phyloP scores from a whole-genome alignment of 2,888 invertebrate species.

The Cepaea hortensis region DNA sequence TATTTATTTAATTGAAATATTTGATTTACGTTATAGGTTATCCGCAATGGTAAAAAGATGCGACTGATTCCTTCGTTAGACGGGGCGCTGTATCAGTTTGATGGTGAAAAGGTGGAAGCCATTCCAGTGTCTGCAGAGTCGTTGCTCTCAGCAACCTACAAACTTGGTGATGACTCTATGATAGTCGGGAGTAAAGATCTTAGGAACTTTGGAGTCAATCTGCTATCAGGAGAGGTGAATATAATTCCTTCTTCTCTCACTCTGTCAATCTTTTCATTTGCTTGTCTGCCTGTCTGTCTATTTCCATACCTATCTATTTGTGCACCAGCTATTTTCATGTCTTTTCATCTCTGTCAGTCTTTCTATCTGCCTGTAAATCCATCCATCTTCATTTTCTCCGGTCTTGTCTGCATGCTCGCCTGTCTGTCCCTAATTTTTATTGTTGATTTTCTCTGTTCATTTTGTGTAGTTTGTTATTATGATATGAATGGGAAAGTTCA shows the following conservation, averaged over 20 bases:
- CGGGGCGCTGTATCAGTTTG: constrained; percentile 93
- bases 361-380: no score
- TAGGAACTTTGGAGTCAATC: constrained; percentile 89
- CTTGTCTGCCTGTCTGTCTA: no score
- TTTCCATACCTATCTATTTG: no score
- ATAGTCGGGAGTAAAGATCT: constrained; percentile 88
- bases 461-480: no score
- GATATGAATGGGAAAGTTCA: no score
- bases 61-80: constrained; percentile 93
- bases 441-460: no score
- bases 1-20: no score
- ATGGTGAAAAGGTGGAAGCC: constrained; percentile 90
- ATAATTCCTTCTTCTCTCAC: background rate
- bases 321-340: no score
- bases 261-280: background rate
- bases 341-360: no score
- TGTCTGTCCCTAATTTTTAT: no score
- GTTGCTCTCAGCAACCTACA: constrained; percentile 87
- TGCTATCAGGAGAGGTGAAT: constrained; percentile 80
- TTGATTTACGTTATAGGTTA: constrained; percentile 58
- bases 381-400: no score
- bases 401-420: no score
- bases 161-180: constrained; percentile 80
- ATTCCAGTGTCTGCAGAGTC: constrained; percentile 91
- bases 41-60: constrained; percentile 68